These are phyloP conservation scores for Anneissia japonica DNA, from an alignment of 35 echinoderm and acorn worm genomes.

Conservation along the genomic window DNA sequence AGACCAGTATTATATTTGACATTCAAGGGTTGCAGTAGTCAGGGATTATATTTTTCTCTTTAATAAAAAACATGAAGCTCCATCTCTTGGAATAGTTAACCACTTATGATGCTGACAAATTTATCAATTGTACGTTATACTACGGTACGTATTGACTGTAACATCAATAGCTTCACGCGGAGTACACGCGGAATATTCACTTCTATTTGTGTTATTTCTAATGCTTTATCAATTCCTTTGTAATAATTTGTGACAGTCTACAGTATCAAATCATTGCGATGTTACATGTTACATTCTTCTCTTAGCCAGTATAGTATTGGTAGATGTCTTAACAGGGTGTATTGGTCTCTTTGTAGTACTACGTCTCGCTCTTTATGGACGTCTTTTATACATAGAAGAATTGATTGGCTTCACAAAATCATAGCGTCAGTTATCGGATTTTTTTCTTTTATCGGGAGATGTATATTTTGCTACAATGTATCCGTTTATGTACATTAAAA, in stretches of 20 bases:
- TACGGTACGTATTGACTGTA: no score
- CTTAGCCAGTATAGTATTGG: neutral
- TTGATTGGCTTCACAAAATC: neutral
- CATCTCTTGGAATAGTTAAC: no score
- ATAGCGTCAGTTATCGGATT: neutral
- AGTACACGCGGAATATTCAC: no score
- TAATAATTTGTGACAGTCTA: neutral
- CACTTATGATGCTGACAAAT: no score
- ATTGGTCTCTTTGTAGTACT: neutral
- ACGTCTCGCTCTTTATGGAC: neutral
- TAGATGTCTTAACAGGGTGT: neutral
- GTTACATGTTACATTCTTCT: neutral
- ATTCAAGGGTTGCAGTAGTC: no score
- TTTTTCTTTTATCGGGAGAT: neutral
- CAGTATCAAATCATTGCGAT: neutral
- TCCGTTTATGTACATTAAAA: neutral
- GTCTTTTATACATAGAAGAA: neutral
- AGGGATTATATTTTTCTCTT: no score
- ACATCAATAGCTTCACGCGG: no score
- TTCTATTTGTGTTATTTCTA: no score
- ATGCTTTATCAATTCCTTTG: no score
- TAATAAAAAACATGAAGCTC: no score
- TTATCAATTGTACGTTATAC: no score
- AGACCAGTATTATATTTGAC: no score
- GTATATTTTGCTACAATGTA: neutral